Conservation (phyloP, 2,888 invertebrate genomes). For the Synanthedon andrenaeformis region DNA sequence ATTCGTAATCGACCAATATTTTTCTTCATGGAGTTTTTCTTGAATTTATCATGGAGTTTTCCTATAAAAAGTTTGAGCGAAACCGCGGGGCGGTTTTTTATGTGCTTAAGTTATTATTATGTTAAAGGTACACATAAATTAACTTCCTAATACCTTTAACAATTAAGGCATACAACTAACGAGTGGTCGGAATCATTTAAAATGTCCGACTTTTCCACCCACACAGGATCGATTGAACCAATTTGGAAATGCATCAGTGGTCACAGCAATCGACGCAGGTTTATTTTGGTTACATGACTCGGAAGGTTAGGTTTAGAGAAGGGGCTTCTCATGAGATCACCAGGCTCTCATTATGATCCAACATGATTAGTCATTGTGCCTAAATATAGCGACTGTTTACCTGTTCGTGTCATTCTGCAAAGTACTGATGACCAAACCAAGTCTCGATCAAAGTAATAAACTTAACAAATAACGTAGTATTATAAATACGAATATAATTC, state of each 20-base stretch:
- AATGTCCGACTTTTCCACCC: background rate
- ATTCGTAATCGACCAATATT: too few relatives aligned
- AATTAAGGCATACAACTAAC: too few relatives aligned
- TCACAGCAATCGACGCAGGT: conserved; percentile 12
- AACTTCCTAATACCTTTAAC: too few relatives aligned
- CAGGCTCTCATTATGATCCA: conserved; percentile 11
- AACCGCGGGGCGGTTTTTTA: too few relatives aligned
- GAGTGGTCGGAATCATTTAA: background rate
- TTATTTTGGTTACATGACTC: conserved; percentile 57
- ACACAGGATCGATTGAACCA: conserved; percentile 23
- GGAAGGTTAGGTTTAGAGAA: background rate
- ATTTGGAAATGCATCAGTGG: conserved; percentile 37
- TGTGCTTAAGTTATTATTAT: too few relatives aligned
- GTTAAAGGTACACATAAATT: too few relatives aligned
- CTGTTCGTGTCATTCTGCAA: background rate
- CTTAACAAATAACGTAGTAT: background rate
- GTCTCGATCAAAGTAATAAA: background rate
- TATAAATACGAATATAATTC: background rate
- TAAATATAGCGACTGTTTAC: background rate
- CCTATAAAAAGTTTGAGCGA: too few relatives aligned
- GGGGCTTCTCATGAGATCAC: conserved; percentile 42
- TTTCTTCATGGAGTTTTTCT: too few relatives aligned
- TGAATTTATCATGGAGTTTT: too few relatives aligned
- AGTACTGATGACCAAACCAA: background rate
- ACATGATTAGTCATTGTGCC: background rate